Evolutionary conservation across 2,888 invertebrate species (phyloP).

Genomic region (Pseudococcus jackbeardsleyi): DNA sequence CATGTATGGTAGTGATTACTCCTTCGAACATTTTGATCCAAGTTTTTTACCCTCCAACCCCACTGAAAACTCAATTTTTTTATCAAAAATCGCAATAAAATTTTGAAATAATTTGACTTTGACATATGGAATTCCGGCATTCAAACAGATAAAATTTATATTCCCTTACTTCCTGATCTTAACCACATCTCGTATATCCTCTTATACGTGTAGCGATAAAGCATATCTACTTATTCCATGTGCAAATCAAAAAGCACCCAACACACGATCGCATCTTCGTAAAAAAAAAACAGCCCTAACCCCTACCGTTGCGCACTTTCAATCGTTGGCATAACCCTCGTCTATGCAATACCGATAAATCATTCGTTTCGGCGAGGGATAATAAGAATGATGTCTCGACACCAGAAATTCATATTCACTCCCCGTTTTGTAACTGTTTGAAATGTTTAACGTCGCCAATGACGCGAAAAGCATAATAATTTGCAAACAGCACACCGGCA

Average conservation of each 20-base stretch:
- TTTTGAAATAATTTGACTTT: too few relatives aligned
- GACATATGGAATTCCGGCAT: not conserved
- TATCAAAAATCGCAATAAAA: too few relatives aligned
- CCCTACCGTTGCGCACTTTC: not conserved
- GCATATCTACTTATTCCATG: not conserved
- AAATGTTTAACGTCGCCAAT: slow-evolving; percentile 61
- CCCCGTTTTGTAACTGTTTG: slow-evolving; percentile 61
- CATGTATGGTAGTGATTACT: too few relatives aligned
- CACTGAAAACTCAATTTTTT: too few relatives aligned
- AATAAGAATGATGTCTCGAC: slow-evolving; percentile 54
- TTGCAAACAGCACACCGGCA: not conserved
- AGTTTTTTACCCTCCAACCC: too few relatives aligned
- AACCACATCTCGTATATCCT: not conserved
- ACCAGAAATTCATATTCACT: slow-evolving; percentile 60
- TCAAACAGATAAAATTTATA: not conserved
- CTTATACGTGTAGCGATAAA: not conserved
- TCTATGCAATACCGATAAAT: not conserved
- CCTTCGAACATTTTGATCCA: too few relatives aligned
- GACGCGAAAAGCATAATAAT: slow-evolving; percentile 63
- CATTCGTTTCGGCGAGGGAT: slow-evolving; percentile 20
- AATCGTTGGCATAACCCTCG: slow-evolving; percentile 5
- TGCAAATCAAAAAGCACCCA: not conserved
- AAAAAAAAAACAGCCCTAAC: not conserved
- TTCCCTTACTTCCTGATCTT: not conserved
- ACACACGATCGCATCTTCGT: not conserved